Conservation (phyloP, 2,888 invertebrate species). For the Sicus ferrugineus region DNA sequence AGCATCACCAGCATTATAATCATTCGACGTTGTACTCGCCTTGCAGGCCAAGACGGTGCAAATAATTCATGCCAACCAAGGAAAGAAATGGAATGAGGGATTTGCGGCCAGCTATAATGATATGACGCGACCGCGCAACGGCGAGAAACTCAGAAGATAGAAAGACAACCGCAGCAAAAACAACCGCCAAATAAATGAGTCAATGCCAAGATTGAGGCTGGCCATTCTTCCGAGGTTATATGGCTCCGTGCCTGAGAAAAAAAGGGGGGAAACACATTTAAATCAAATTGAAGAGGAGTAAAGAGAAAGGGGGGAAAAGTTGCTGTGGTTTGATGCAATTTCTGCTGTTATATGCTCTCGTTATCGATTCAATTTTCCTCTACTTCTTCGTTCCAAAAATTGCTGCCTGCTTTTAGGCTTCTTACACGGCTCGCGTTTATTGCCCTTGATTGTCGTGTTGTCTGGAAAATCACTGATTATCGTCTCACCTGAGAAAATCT, state of each 20-base stretch:
- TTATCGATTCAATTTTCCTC: no score
- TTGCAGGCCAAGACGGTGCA: neutral
- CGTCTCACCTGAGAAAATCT: no score
- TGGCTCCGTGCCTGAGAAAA: neutral
- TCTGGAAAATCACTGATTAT: no score
- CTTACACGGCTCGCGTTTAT: no score
- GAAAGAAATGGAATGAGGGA: conserved; percentile 20
- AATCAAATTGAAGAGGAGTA: neutral
- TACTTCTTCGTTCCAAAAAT: no score
- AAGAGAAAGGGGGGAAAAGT: neutral
- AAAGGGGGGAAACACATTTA: no score
- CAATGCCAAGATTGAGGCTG: conserved; percentile 23
- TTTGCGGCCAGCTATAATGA: conserved; percentile 18
- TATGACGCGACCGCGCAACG: conserved; percentile 14
- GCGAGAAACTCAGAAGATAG: neutral
- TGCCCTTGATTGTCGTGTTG: no score
- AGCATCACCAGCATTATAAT: neutral
- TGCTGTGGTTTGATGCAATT: no score
- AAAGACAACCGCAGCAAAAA: neutral
- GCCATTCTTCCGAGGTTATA: neutral
- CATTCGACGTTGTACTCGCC: neutral
- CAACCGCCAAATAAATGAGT: conserved; percentile 21
- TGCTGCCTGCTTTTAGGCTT: no score
- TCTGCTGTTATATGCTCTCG: no score
- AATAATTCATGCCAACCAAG: conserved; percentile 17